A percentile compares a stretch with the other conserved stretches of the same genome.
phyloP scores from a whole-genome alignment of 1,140 invertebrate genomes.

The Scaptomyza montana region DNA sequence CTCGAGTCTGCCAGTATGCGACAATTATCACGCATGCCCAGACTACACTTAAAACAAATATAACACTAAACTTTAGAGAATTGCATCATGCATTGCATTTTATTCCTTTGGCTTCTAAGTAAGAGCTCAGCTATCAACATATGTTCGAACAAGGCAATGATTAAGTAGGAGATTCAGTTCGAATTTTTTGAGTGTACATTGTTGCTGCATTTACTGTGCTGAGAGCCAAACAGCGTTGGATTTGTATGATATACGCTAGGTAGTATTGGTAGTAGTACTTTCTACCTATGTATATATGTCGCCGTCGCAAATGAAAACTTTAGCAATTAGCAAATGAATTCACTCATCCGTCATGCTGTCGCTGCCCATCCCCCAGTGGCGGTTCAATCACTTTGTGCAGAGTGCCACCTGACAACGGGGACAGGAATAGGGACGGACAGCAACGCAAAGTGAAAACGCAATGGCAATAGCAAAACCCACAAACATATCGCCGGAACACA shows the following conservation, averaged over 20 bases:
- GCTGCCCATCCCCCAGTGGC: constrained; percentile 68
- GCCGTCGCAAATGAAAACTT: constrained; percentile 69
- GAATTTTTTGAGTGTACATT: not conserved
- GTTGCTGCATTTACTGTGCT: constrained; percentile 36
- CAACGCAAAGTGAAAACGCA: constrained; percentile 1
- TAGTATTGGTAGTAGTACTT: not conserved
- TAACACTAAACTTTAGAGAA: too few relatives aligned
- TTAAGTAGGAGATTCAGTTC: too few relatives aligned
- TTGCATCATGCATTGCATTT: too few relatives aligned
- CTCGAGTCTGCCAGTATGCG: constrained; percentile 16
- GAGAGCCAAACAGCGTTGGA: constrained; percentile 48
- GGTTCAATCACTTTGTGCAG: constrained; percentile 70
- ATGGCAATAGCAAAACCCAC: not conserved
- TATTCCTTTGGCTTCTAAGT: too few relatives aligned
- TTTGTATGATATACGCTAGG: constrained; percentile 25
- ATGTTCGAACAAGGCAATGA: too few relatives aligned
- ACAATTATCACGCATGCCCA: constrained; percentile 39
- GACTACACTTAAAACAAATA: not conserved
- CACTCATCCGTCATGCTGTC: constrained; percentile 82
- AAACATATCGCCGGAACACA: constrained; percentile 15
- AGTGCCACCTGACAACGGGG: not conserved
- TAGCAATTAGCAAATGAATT: constrained; percentile 83
- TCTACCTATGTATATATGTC: constrained; percentile 16
- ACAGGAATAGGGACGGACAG: not conserved
- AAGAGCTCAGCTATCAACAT: too few relatives aligned